Conservation (phyloP, 1,140 invertebrate genomes). For the Drosophila prosaltans region DNA sequence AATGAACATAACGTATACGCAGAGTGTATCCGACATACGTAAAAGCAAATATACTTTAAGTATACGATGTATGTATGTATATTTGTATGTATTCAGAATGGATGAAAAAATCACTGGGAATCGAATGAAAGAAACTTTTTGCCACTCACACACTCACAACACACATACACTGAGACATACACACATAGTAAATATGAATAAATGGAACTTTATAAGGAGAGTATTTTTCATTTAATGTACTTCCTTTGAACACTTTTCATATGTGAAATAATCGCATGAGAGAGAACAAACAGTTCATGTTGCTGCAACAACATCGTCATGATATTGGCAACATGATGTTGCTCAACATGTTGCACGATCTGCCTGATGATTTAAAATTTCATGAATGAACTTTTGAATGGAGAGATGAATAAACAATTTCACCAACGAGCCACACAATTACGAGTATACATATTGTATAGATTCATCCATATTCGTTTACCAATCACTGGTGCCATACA, state of each 20-base stretch:
- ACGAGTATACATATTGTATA: neutral
- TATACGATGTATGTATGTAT: neutral
- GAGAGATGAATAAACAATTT: constrained; percentile 6
- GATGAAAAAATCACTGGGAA: constrained; percentile 2
- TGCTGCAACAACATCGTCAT: constrained; percentile 23
- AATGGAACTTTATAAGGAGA: neutral
- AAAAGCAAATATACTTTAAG: constrained; percentile 1
- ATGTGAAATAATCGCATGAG: neutral
- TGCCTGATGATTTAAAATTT: constrained; percentile 22
- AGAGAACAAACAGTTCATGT: constrained; percentile 18
- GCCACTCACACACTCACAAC: no score
- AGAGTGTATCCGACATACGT: constrained; percentile 28
- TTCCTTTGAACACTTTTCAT: neutral
- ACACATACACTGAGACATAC: neutral
- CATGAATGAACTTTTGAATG: constrained; percentile 42
- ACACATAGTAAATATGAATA: neutral
- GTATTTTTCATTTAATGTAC: neutral
- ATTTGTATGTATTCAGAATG: neutral
- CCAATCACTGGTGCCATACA: constrained; percentile 82
- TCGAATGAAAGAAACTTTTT: neutral
- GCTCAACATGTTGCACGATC: constrained; percentile 14
- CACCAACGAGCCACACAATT: constrained; percentile 8
- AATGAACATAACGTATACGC: constrained; percentile 35
- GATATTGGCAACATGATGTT: constrained; percentile 21
- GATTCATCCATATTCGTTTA: constrained; percentile 45